Evolutionary conservation across 1,140 invertebrate genomes (phyloP), one percentile per base, ranked within the genome.

Genomic region (Drosophila orena): DNA sequence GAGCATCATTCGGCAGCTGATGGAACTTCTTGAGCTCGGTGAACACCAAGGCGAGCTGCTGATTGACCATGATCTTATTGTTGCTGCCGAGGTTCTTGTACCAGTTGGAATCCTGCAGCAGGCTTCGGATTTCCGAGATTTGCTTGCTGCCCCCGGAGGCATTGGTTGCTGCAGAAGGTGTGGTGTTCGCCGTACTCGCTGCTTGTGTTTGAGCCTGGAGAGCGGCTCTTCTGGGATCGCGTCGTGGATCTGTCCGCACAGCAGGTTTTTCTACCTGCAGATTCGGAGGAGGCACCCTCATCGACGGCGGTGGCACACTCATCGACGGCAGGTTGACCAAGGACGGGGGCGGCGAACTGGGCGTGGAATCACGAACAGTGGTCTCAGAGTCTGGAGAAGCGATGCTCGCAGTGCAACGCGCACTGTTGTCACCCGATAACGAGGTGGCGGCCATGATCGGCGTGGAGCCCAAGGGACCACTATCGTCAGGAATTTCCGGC

Each of bases 51-150:
- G 94, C 94, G 72, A 95, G 86, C 86, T 95, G 93, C 78, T 95
- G 94, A 85, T 95, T 95, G 1, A 95, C 93, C 83, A 95, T 93
- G 71, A 95, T 93, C 91, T 95, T 95, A 79, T 95, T 94, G 57
- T 94, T 95, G 47, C 94, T 95, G 57, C 94, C 95, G 17, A 95
- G 86, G 49, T 94, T 94, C 80, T 94, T 95, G 78, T 95, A 95
- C 93, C 95, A 95, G 24, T 93, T 93, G 2, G 95, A 95, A 81
- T 93, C 94, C 90, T 95, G 94, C 42, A 95, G 80, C 38, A 95
- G 93, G 35, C 91, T 93, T 84, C 94, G 93, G 75, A 95, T 93
- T 93, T 94, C 81, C 30, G 91, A 83, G 84, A 94, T 92, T 61
- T 92, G 84, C 14, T 75, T 74, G 11, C 43, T 73, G 22, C 77